Evolutionary conservation across 2,113 vertebrate genomes (phyloP).

Genomic region (Synodontis membranacea): DNA sequence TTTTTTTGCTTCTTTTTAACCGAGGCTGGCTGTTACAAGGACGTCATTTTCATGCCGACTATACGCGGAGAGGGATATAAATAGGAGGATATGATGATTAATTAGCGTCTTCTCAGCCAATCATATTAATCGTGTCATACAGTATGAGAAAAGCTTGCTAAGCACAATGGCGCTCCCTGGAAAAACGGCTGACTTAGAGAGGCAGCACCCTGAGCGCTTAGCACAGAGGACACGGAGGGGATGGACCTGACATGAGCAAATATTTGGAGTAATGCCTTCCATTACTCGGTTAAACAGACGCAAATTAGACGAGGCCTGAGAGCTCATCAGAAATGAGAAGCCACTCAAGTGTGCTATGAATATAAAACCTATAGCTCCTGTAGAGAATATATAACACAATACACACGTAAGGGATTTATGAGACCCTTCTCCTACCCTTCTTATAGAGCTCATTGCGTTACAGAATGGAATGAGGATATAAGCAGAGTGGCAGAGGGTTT

Average conservation of each 20-base stretch:
- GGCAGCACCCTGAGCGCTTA: not conserved
- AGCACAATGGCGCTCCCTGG: not conserved
- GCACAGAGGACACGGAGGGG: constrained; percentile 9
- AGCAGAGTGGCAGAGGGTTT: not conserved
- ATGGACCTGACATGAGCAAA: constrained; percentile 31
- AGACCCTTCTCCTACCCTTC: not conserved
- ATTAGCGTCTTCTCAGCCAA: constrained; percentile 9
- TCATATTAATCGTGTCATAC: constrained; percentile 17
- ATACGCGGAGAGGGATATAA: not conserved
- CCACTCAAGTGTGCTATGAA: not conserved
- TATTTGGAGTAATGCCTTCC: constrained; percentile 26
- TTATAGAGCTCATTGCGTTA: not conserved
- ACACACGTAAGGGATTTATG: not conserved
- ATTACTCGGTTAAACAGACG: constrained; percentile 25
- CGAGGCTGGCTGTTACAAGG: not conserved
- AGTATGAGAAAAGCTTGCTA: not conserved
- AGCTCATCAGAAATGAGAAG: constrained; percentile 13
- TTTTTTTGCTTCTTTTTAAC: not conserved
- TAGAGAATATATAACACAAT: not conserved
- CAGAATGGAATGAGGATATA: not conserved
- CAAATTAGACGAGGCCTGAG: constrained; percentile 20
- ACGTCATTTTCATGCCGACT: not conserved
- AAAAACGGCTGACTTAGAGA: not conserved
- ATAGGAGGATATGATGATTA: constrained; percentile 35
- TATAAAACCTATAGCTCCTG: not conserved